Base-by-base conservation (phyloP, 2,797 vertebrate species). In the Eidolon dupreanum region DNA sequence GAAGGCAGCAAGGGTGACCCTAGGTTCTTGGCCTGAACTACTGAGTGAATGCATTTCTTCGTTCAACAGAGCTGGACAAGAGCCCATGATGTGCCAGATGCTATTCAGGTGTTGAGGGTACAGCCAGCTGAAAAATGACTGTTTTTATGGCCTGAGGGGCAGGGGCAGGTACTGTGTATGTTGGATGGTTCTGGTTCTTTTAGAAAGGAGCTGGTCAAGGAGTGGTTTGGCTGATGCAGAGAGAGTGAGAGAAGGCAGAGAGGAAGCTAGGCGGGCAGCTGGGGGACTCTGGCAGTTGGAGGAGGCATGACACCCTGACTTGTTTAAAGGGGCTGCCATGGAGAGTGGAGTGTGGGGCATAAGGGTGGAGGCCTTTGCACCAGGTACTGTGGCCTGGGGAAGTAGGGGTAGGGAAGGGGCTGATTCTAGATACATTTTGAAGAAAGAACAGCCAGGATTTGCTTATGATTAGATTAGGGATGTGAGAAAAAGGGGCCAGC, bases 321-420 rank as follows among this genome's bases (percentile, higher is more conserved):
- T n/a, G 24, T 16, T n/a, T 22, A 19, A 5, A 31, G 88, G 28
- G 59, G 6, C 5, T 2, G 33, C 31, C 22, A 53, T 53, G 51
- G 51, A 43, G 11, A 36, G 33, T 31, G n/a, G 38, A 28, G 65
- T 1, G 0, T 22, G 15, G 4, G 20, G 31, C 24, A 2, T 53
- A 17, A 16, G 33, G 46, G 36, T 17, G 8, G 33, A 31, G 9
- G 41, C n/a, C 33, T 59, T 22, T 31, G 88, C 8, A 7, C 11
- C 33, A 26, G 17, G 20, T 31, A 55, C 33, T 33, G 22, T 49
- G 68, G 22, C 26, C 36, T 8, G 12, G n/a, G 36, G 12, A 55
- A 26, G 28, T 2, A 0, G 3, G 10, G 13, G 0, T 20, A 6
- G 8, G 12, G 38, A 31, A n/a, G 13, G 46, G 26, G 20, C 0